These are phyloP conservation scores for Plecotus auritus DNA, from an alignment of 2,113 vertebrate species.

Conservation along the genomic window DNA sequence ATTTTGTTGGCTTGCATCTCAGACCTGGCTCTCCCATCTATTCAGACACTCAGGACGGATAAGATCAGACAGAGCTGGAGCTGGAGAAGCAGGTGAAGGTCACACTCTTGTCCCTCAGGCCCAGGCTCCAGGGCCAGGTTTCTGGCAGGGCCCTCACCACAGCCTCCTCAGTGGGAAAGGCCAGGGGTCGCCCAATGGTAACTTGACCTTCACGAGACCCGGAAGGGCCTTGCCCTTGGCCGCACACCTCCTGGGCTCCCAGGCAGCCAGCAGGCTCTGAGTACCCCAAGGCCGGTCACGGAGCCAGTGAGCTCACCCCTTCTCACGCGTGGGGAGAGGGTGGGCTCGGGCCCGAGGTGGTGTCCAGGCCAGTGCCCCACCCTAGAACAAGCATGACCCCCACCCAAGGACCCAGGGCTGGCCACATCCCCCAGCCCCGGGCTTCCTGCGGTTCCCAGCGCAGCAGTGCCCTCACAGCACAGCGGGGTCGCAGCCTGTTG, in stretches of 20 bases:
- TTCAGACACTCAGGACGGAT: neutral
- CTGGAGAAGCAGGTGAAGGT: neutral
- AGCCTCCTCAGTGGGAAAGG: neutral
- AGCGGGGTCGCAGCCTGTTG: neutral
- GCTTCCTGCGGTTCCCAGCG: neutral
- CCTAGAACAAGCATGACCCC: neutral
- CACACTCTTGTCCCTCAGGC: neutral
- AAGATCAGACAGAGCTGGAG: neutral
- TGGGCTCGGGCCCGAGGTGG: neutral
- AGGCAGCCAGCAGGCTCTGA: neutral
- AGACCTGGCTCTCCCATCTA: neutral
- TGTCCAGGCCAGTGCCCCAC: neutral
- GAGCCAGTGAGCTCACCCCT: neutral
- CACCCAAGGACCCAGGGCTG: neutral
- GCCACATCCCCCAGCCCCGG: rapidly evolving
- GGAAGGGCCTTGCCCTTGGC: neutral
- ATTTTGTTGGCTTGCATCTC: neutral
- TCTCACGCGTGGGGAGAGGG: neutral
- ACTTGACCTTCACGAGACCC: neutral
- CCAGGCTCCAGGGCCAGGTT: neutral
- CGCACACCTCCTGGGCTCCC: neutral
- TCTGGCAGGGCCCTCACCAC: neutral
- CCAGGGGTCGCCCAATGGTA: neutral
- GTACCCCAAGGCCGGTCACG: neutral
- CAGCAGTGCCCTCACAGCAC: neutral